Evolutionary conservation across 2,797 vertebrate genomes (phyloP).

Genomic region (Mormyrus proboscirostris): DNA sequence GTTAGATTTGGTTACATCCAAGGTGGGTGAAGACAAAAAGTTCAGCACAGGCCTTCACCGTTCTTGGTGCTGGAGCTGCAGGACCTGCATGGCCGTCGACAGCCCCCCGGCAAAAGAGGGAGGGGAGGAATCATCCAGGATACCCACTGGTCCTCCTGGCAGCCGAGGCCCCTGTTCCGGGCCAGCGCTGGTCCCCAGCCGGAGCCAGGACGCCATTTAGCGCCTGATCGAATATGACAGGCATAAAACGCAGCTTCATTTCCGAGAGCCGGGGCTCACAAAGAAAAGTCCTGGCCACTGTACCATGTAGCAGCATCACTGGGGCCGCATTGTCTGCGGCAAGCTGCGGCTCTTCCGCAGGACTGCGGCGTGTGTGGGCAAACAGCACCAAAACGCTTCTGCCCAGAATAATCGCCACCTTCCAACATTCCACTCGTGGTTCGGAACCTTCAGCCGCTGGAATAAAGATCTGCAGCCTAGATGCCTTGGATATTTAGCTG

Average conservation of each 20-base stretch:
- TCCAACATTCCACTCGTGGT: neutral
- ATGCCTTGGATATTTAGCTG: neutral
- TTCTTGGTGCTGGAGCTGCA: slow-evolving; percentile 43
- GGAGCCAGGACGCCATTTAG: slow-evolving; percentile 54
- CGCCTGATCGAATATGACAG: slow-evolving; percentile 66
- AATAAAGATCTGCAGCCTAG: neutral
- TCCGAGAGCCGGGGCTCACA: slow-evolving; percentile 30
- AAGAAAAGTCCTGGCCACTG: neutral
- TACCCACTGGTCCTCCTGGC: slow-evolving; percentile 59
- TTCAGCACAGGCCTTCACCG: slow-evolving; percentile 26
- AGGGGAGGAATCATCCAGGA: slow-evolving; percentile 37
- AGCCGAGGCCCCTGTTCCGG: slow-evolving; percentile 43
- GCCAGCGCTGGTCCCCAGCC: slow-evolving; percentile 50
- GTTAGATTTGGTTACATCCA: neutral
- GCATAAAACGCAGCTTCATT: slow-evolving; percentile 56
- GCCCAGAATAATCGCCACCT: neutral
- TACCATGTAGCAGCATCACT: neutral
- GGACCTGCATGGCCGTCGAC: slow-evolving; percentile 16
- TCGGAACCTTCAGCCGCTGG: neutral
- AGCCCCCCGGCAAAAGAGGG: slow-evolving; percentile 39
- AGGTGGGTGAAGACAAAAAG: neutral
- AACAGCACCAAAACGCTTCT: neutral
- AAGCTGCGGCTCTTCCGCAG: slow-evolving; percentile 16
- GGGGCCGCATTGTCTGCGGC: neutral
- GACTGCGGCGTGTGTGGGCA: neutral